Conservation (phyloP, 2,888 invertebrate genomes). For the Drosophila lacicola region DNA sequence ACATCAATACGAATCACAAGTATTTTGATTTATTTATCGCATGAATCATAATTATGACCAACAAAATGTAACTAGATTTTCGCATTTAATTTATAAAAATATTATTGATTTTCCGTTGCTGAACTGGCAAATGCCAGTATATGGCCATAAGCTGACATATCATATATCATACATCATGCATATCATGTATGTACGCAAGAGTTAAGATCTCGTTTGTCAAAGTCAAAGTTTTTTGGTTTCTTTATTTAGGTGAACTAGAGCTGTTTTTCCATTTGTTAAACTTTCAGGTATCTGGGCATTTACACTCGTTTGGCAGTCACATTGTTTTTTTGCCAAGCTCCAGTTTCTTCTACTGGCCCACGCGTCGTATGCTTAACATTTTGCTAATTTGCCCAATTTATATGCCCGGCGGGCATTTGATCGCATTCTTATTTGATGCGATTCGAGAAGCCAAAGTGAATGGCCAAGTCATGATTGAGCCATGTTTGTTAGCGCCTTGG, state of each 20-base stretch:
- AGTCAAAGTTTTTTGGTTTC: too few species aligned
- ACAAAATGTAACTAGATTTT: background rate
- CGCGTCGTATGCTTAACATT: slow-evolving; percentile 38
- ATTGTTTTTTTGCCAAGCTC: slow-evolving; percentile 7
- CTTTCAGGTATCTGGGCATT: background rate
- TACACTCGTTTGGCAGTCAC: too few species aligned
- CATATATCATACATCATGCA: too few species aligned
- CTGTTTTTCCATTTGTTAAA: background rate
- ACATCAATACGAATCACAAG: slow-evolving; percentile 7
- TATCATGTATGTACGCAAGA: too few species aligned
- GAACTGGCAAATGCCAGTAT: too few species aligned
- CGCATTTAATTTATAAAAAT: slow-evolving; percentile 2
- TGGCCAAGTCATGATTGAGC: slow-evolving; percentile 32
- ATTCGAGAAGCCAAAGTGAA: slow-evolving; percentile 46
- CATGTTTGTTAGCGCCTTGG: slow-evolving; percentile 40
- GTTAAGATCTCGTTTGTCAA: too few species aligned
- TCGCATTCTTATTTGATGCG: slow-evolving; percentile 46
- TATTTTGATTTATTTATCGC: slow-evolving; percentile 12
- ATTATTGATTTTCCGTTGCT: background rate
- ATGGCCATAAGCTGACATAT: too few species aligned
- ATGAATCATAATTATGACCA: slow-evolving; percentile 28
- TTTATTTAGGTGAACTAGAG: background rate
- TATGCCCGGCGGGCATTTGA: slow-evolving; percentile 25
- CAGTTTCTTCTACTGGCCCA: slow-evolving; percentile 14
- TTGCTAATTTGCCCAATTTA: slow-evolving; percentile 25